These are phyloP conservation scores for Hoplostethus mediterraneus DNA, from an alignment of 2,797 vertebrate genomes.

Conservation along the genomic window DNA sequence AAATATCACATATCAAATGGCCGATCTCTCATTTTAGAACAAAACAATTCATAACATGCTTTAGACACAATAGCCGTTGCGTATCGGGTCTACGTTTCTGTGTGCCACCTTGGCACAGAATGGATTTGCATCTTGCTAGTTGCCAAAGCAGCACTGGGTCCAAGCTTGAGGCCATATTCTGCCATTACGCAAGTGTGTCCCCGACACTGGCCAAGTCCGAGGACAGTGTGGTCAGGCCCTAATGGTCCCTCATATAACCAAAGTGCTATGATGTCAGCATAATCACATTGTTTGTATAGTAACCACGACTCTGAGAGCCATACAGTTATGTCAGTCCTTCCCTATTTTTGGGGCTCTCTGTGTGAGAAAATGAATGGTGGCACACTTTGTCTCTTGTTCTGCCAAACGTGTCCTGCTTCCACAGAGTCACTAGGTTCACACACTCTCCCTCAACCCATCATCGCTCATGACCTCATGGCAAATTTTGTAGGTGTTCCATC, in stretches of 20 bases:
- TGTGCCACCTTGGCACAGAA: constrained; percentile 54
- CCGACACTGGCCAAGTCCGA: constrained; percentile 60
- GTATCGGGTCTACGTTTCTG: constrained; percentile 36
- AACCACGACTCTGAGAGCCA: constrained; percentile 67
- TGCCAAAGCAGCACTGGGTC: constrained; percentile 58
- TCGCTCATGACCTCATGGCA: constrained; percentile 66
- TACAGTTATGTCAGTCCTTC: constrained; percentile 70
- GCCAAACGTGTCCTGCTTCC: constrained; percentile 63
- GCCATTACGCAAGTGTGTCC: constrained; percentile 78
- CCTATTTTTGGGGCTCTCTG: constrained; percentile 59
- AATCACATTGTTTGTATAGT: constrained; percentile 81
- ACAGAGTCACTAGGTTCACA: constrained; percentile 44
- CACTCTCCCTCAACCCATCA: constrained; percentile 52
- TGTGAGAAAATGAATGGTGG: constrained; percentile 76
- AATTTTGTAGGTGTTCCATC: constrained; percentile 52
- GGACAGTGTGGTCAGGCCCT: constrained; percentile 72
- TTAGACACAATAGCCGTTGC: constrained; percentile 9
- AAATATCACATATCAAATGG: neutral
- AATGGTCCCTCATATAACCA: constrained; percentile 72
- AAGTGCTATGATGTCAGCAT: constrained; percentile 83
- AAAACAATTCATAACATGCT: neutral
- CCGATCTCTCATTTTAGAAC: neutral
- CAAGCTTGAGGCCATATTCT: constrained; percentile 69
- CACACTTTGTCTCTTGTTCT: constrained; percentile 34
- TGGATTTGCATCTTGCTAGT: constrained; percentile 39